Evolutionary conservation across 2,797 vertebrate genomes (phyloP).

Genomic region (Labroides dimidiatus): DNA sequence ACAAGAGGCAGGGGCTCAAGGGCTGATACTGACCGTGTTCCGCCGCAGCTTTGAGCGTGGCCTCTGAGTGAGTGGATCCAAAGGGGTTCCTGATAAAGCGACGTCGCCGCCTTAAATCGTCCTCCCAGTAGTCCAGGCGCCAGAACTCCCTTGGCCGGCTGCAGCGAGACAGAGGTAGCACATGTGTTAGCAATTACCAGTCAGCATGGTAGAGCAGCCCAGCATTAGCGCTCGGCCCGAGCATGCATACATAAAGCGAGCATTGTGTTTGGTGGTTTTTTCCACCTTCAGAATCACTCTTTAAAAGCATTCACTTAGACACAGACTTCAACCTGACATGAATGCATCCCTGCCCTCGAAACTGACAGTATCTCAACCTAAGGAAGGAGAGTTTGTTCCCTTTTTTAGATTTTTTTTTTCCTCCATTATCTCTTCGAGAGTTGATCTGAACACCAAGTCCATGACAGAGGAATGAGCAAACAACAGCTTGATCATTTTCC

Average conservation of each 20-base stretch:
- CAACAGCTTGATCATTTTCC: conserved; percentile 94
- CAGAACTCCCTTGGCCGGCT: conserved; percentile 98
- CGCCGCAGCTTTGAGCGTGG: conserved; percentile 92
- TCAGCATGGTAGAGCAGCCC: conserved; percentile 93
- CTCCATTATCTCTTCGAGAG: conserved; percentile 69
- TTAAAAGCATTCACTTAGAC: conserved; percentile 59
- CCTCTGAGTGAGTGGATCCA: conserved; percentile 97
- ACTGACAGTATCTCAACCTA: conserved; percentile 89
- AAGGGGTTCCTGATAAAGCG: conserved; percentile 97
- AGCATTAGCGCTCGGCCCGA: conserved; percentile 74
- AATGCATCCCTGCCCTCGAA: conserved; percentile 80
- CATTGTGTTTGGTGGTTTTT: conserved; percentile 87
- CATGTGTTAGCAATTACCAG: conserved; percentile 99
- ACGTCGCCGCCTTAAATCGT: conserved; percentile 98
- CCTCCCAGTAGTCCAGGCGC: conserved; percentile 99
- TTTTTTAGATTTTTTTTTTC: conserved; percentile 34
- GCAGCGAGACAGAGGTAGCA: conserved; percentile 93
- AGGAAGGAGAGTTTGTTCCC: conserved; percentile 77
- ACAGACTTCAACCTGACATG: conserved; percentile 84
- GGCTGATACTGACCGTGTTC: conserved; percentile 91
- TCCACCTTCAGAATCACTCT: conserved; percentile 44
- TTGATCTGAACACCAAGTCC: conserved; percentile 87
- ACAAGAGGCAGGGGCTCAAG: conserved; percentile 6
- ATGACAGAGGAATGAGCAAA: conserved; percentile 91
- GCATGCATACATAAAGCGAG: conserved; percentile 89